Percentiles rank a stretch among this genome's conserved stretches.
These are phyloP conservation scores for Rhagium mordax DNA, from an alignment of 2,888 invertebrate species.

Conservation along the genomic window DNA sequence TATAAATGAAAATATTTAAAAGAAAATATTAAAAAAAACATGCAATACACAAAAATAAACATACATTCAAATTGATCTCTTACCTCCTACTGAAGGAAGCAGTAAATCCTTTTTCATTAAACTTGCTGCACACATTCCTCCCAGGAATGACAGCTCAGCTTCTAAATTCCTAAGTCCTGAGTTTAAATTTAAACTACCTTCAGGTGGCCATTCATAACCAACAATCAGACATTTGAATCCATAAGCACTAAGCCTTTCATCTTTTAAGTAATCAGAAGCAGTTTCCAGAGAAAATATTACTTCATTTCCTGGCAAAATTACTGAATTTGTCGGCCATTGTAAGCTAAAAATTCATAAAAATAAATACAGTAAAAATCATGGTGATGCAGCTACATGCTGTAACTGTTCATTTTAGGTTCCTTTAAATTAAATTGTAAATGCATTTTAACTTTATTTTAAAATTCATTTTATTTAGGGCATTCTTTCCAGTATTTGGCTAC, in stretches of 20 bases:
- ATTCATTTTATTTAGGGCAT: too few relatives aligned
- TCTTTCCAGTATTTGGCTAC: too few relatives aligned
- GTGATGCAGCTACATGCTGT: too few relatives aligned
- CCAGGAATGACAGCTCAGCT: constrained; percentile 91
- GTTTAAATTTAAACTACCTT: constrained; percentile 64
- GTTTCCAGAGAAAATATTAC: constrained; percentile 97
- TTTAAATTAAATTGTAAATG: too few relatives aligned
- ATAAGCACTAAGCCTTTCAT: constrained; percentile 86
- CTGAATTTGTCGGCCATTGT: constrained; percentile 91
- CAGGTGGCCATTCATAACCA: constrained; percentile 85
- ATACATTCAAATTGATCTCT: constrained; percentile 45
- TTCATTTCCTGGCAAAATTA: constrained; percentile 93
- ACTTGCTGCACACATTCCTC: constrained; percentile 92
- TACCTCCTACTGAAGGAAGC: constrained; percentile 76
- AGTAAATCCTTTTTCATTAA: constrained; percentile 88
- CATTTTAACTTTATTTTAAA: too few relatives aligned
- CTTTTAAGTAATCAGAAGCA: constrained; percentile 93
- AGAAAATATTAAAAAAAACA: too few relatives aligned
- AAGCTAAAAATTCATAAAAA: constrained; percentile 64
- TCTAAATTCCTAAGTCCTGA: constrained; percentile 83
- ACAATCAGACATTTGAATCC: constrained; percentile 87
- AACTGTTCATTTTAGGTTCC: too few relatives aligned
- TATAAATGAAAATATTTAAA: too few relatives aligned
- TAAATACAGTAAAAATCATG: too few relatives aligned
- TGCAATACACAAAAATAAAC: too few relatives aligned